Evolutionary conservation across 2,888 invertebrate genomes (phyloP), one percentile per base, ranked within the genome.

Genomic region (Noctua comes): DNA sequence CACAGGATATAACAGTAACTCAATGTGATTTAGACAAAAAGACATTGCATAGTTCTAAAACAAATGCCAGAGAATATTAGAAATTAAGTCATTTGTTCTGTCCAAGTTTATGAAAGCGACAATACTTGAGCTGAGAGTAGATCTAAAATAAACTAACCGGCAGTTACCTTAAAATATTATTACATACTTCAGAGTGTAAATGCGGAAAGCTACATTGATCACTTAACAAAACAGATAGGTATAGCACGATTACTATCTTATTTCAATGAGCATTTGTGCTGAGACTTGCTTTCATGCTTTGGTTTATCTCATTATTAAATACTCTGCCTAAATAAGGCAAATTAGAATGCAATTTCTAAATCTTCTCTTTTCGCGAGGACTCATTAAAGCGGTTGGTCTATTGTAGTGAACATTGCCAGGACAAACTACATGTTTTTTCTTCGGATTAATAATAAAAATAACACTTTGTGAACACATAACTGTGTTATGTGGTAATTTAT

Each of bases 61-160:
- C 36, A 77, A 79, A 69, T 69, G 24, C 7, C 24, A 40, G 73
- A 46, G 27, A 46, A 2, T 54, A 48, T 81, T n/a, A 57, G 48
- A 74, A 66, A 85, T 81, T 70, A 76, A 81, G 82, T 43, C 48
- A 48, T 76, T 83, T 48, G 21, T 76, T 76, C 48, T 48, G 74
- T 71, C 48, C 62, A 11, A 66, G 5, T 73, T 73, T 21, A n/a
- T 66, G 66, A 68, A 82, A 54, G 82, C 62, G 46, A 76, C 59
- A 76, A 31, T 43, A 57, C 62, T 64, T 24, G 46, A 76, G n/a
- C n/a, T 73, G 69, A 85, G 64, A 51, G 16, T 66, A 21, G 48
- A 73, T 70, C 27, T 70, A n/a, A 51, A 62, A 70, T 73, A 80
- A 79, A 66, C 40, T 40, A 68, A 24, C 16, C 48, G 31, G 1